These are phyloP conservation scores for Ceratosolen fusciceps DNA, from an alignment of 1,140 invertebrate species.

Conservation along the genomic window DNA sequence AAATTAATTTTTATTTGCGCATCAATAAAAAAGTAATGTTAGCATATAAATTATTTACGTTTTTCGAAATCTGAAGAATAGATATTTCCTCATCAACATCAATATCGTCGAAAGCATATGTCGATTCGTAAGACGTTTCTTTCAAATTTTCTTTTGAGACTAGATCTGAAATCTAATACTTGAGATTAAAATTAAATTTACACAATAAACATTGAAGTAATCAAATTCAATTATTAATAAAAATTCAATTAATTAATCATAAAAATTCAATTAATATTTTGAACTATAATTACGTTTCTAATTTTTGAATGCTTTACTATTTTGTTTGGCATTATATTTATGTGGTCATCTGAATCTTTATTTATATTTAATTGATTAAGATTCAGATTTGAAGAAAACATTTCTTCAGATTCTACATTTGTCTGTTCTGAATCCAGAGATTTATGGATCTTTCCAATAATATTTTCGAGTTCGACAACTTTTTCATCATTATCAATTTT, in stretches of 20 bases:
- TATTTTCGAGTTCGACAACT: no score
- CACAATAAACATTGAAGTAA: slow-evolving; percentile 1
- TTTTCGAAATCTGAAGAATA: slow-evolving; percentile 42
- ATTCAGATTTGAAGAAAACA: slow-evolving; percentile 18
- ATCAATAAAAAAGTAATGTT: background rate
- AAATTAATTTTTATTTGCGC: background rate
- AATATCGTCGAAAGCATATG: slow-evolving; percentile 20
- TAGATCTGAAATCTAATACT: slow-evolving; percentile 41
- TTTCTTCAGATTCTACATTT: slow-evolving; percentile 28
- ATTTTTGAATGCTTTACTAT: slow-evolving; percentile 23
- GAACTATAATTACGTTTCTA: slow-evolving; percentile 34
- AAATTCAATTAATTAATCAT: no score
- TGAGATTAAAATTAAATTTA: background rate
- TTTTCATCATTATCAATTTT: no score
- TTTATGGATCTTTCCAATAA: no score
- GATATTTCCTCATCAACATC: slow-evolving; percentile 44
- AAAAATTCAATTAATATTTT: background rate
- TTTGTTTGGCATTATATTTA: background rate
- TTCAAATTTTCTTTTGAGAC: slow-evolving; percentile 31
- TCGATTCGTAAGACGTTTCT: background rate
- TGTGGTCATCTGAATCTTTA: background rate
- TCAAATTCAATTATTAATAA: no score
- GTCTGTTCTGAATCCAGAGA: background rate
- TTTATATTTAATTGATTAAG: background rate
- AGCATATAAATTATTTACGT: slow-evolving; percentile 24